Evolutionary conservation across 2,113 vertebrate genomes (phyloP).

Genomic region (Ursus arctos): DNA sequence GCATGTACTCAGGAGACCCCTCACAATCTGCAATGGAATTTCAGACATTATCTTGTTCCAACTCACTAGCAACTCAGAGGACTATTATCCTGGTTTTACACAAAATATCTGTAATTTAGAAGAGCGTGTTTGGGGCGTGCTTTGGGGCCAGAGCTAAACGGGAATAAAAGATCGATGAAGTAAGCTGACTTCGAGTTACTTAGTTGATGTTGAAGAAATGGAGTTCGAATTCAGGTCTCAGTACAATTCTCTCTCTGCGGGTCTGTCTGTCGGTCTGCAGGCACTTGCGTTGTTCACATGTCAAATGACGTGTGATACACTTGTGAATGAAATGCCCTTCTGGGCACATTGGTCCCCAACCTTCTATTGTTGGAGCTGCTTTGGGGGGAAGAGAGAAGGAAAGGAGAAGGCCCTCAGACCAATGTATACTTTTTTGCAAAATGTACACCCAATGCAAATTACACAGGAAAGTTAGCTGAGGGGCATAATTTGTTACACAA

Average conservation of each 20-base stretch:
- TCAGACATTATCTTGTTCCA: neutral
- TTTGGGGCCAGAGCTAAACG: neutral
- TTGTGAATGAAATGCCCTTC: neutral
- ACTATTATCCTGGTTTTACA: neutral
- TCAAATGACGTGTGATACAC: neutral
- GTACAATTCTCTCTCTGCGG: neutral
- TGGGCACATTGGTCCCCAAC: neutral
- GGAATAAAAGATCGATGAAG: neutral
- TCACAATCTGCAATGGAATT: neutral
- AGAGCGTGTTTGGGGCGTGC: neutral
- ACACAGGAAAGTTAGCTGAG: constrained; percentile 83
- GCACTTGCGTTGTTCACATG: fast-evolving
- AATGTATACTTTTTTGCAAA: constrained; percentile 69
- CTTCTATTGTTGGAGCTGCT: constrained; percentile 28
- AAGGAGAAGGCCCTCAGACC: constrained; percentile 57
- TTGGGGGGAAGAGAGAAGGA: neutral
- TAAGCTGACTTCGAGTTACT: neutral
- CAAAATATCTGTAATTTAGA: neutral
- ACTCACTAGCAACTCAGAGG: neutral
- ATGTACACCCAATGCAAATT: constrained; percentile 87
- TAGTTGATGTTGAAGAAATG: fast-evolving
- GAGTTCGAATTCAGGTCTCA: neutral
- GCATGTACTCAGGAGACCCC: neutral
- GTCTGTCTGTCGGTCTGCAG: neutral
- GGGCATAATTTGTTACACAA: constrained; percentile 88